Base-by-base conservation (phyloP, 2,113 vertebrate genomes). In the Toxostoma redivivum region DNA sequence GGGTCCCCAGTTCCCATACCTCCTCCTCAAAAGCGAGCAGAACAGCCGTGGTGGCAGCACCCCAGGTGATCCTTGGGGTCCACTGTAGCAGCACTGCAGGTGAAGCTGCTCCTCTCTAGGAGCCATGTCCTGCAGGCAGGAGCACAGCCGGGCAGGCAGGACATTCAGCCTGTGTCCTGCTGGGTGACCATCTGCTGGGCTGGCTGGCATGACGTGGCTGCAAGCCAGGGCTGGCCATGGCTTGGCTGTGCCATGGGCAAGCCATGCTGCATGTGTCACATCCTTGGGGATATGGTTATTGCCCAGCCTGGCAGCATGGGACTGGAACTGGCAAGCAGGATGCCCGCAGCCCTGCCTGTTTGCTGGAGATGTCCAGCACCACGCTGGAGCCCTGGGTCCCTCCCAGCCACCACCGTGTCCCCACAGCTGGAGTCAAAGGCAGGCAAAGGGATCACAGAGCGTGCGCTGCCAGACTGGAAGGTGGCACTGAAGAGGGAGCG, bases 401-500 rank as follows among this genome's bases (percentile, higher is more conserved):
- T 33, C 31, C 40, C 35, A 90, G 73, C 91, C 70, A 74, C 57
- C 78, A 56, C 15, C 0, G 0, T 89, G 80, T 88, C 54, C 92
- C 62, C 11, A 7, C 95, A 99, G 99, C 96, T 99, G 96, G 99
- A 99, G 94, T 97, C 97, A 8, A 99, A 99, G 97, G 90, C 98
- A 6, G 98, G 98, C 65, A 99, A 99, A 97, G 97, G 97, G 5
- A 84, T 98, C 1, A 20, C 95, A 0, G 98, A 99, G 24, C 97
- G 98, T 17, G 93, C 98, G 0, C 97, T 98, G 69, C 97, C 98
- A 0, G 99, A 99, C 97, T 98, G 99, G 97, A 99, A 99, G 97
- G 98, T 98, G 37, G 98, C 98, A 0, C 96, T 99, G 35, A 99
- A 99, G 97, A 98, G 98, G 89, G 99, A 99, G 92, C 97, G 99